Conservation (phyloP, 2,113 vertebrate species). For the Ancistrus triradiatus region DNA sequence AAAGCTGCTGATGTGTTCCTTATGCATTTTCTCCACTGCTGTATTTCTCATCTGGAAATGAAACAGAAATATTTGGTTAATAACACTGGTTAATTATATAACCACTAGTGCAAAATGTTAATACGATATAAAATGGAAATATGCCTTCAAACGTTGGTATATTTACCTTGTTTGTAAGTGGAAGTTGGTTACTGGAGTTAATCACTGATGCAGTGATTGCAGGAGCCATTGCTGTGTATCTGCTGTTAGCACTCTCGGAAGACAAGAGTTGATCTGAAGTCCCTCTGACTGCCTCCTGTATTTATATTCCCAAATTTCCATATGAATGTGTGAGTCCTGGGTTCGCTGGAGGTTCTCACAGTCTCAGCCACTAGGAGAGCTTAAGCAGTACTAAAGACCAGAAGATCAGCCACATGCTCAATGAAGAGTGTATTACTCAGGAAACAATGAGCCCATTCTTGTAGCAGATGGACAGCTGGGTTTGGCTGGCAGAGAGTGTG, state of each 20-base stretch:
- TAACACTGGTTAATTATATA: neutral
- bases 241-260: slow-evolving; percentile 37
- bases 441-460: neutral
- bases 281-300: slow-evolving; percentile 39
- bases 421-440: slow-evolving; percentile 20
- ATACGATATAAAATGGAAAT: neutral
- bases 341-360: slow-evolving; percentile 53
- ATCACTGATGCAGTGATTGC: slow-evolving; percentile 54
- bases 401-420: slow-evolving; percentile 39
- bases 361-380: slow-evolving; percentile 49
- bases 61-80: slow-evolving; percentile 13
- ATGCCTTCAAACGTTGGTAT: neutral
- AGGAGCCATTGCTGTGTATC: slow-evolving; percentile 61
- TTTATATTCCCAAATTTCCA: slow-evolving; percentile 47
- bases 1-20: slow-evolving; percentile 56
- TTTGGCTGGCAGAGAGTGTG: no score
- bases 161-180: slow-evolving; percentile 68
- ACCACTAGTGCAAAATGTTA: neutral
- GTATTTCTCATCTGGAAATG: slow-evolving; percentile 28
- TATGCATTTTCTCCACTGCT: slow-evolving; percentile 49
- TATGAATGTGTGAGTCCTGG: slow-evolving; percentile 53
- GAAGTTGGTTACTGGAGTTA: slow-evolving; percentile 57
- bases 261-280: slow-evolving; percentile 61
- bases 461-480: no score
- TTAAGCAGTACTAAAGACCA: slow-evolving; percentile 24